phyloP scores from a whole-genome alignment of 2,888 invertebrate species.

The Nymphalis c-album region DNA sequence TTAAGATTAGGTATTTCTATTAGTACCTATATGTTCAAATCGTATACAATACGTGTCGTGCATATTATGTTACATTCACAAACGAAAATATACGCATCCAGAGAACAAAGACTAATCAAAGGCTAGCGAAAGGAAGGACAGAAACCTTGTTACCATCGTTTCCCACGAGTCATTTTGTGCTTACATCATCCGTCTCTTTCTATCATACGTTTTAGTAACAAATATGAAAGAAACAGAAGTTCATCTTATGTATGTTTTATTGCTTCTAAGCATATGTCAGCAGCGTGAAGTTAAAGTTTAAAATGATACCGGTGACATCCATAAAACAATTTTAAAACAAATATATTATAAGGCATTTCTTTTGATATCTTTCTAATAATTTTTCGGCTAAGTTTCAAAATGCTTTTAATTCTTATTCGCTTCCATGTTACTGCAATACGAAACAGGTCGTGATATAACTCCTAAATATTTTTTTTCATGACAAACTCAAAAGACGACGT shows the following conservation, averaged over 20 bases:
- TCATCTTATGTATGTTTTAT: constrained; percentile 42
- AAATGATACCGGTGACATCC: constrained; percentile 19
- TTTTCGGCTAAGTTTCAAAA: no score
- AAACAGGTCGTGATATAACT: background rate
- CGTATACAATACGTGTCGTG: constrained; percentile 5
- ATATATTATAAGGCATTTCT: no score
- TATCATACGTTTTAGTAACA: constrained; percentile 34
- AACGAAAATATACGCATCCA: constrained; percentile 46
- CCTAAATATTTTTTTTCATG: background rate
- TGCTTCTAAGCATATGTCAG: constrained; percentile 44
- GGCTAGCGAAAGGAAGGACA: constrained; percentile 68
- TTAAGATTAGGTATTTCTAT: background rate
- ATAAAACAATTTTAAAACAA: background rate
- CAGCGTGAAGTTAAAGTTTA: constrained; percentile 55
- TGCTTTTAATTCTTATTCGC: background rate
- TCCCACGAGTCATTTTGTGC: constrained; percentile 66
- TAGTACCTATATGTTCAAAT: background rate
- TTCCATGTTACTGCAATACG: background rate
- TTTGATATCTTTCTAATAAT: no score
- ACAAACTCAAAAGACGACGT: background rate
- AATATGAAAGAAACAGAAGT: constrained; percentile 25
- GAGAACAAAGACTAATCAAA: constrained; percentile 62
- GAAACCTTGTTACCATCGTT: constrained; percentile 65
- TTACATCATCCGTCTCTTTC: constrained; percentile 48
- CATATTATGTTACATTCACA: constrained; percentile 12